These are phyloP conservation scores for Macrotus californicus DNA, from an alignment of 2,113 vertebrate genomes.

Conservation along the genomic window DNA sequence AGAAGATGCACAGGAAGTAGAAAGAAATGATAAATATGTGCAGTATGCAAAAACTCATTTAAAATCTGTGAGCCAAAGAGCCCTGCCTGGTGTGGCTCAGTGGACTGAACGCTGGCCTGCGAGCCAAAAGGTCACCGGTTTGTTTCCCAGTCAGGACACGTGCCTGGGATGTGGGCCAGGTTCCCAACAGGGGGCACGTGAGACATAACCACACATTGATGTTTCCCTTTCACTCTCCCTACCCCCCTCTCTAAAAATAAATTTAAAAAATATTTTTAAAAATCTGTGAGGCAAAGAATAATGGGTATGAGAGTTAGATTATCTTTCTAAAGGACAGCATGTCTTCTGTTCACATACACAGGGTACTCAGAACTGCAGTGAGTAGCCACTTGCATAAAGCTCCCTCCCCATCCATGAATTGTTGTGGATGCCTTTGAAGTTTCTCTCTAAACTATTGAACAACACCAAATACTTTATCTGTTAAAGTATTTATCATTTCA, in stretches of 20 bases:
- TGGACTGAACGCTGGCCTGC: too few relatives aligned
- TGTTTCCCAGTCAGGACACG: too few relatives aligned
- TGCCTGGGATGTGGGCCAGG: too few relatives aligned
- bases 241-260: too few relatives aligned
- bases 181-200: too few relatives aligned
- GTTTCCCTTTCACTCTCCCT: too few relatives aligned
- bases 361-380: constrained; percentile 5
- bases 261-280: background rate
- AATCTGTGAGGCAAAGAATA: constrained; percentile 70
- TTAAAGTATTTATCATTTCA: background rate
- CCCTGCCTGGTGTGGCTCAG: too few relatives aligned
- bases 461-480: background rate
- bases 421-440: constrained; percentile 27
- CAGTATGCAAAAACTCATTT: constrained; percentile 59
- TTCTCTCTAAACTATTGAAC: constrained; percentile 29
- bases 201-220: too few relatives aligned
- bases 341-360: constrained; percentile 80
- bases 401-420: background rate
- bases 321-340: constrained; percentile 73
- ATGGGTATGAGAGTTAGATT: constrained; percentile 51
- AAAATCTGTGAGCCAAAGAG: constrained; percentile 71
- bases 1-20: background rate
- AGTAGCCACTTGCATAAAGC: constrained; percentile 19
- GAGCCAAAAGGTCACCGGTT: too few relatives aligned
- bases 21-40: background rate